phyloP scores from a whole-genome alignment of 2,113 vertebrate genomes.

The Bubo scandiacus region DNA sequence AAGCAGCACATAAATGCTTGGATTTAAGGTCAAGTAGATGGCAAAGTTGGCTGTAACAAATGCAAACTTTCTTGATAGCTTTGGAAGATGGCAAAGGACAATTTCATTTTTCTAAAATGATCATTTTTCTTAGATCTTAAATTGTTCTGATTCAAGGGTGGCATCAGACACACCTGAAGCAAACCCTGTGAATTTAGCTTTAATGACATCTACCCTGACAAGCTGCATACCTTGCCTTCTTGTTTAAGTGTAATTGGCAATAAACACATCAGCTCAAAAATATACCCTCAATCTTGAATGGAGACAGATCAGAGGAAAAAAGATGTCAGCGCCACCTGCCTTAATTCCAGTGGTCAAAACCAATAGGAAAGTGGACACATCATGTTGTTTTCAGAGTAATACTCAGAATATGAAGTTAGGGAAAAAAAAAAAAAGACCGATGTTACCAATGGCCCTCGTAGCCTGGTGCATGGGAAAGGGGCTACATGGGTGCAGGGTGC shows the following conservation, averaged over 20 bases:
- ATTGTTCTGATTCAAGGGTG: neutral
- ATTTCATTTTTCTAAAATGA: neutral
- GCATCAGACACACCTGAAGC: neutral
- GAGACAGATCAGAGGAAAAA: neutral
- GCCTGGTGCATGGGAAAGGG: neutral
- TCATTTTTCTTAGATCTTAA: neutral
- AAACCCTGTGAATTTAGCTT: neutral
- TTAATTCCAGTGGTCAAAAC: neutral
- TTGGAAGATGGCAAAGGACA: neutral
- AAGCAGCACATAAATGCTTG: constrained; percentile 56
- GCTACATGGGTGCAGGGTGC: neutral
- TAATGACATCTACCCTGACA: neutral
- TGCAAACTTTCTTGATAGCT: constrained; percentile 41
- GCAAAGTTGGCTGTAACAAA: constrained; percentile 38
- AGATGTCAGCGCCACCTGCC: neutral
- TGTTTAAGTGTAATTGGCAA: neutral
- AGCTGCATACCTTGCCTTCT: neutral
- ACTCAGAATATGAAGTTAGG: neutral
- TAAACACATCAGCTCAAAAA: neutral
- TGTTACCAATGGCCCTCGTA: rapidly evolving
- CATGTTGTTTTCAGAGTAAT: neutral
- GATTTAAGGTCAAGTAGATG: constrained; percentile 68
- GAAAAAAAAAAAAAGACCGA: neutral
- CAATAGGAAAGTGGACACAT: neutral
- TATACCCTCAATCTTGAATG: neutral